Conservation (phyloP, 2,113 vertebrate genomes). For the Tachysurus fulvidraco region DNA sequence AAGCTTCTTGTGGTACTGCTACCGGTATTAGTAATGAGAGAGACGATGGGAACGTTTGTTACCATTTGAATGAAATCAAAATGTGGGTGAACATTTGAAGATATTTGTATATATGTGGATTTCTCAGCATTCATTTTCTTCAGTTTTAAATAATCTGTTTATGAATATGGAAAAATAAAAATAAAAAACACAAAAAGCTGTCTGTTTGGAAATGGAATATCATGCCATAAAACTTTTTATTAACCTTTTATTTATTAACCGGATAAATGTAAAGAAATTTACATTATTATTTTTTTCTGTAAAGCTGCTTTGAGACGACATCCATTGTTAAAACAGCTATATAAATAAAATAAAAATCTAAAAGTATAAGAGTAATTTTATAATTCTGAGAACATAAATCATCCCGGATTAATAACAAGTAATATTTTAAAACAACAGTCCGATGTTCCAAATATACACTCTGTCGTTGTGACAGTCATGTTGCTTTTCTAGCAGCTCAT, state of each 20-base stretch:
- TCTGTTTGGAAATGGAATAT: too few relatives aligned
- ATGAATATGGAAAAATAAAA: neutral
- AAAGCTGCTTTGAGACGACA: too few relatives aligned
- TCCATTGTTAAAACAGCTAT: too few relatives aligned
- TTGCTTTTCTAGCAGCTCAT: neutral
- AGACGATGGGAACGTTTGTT: neutral
- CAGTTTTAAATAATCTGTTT: neutral
- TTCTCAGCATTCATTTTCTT: neutral
- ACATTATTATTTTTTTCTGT: too few relatives aligned
- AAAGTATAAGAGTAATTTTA: too few relatives aligned
- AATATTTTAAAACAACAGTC: neutral
- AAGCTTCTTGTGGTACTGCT: too few relatives aligned
- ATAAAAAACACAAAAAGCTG: neutral
- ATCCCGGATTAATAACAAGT: neutral
- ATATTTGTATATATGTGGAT: neutral
- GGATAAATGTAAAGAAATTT: too few relatives aligned
- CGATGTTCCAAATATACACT: neutral
- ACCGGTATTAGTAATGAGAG: neutral
- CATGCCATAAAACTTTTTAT: too few relatives aligned
- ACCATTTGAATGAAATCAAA: neutral
- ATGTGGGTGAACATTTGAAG: neutral
- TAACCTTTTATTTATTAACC: too few relatives aligned
- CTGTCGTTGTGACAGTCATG: constrained; percentile 27
- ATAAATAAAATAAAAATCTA: too few relatives aligned
- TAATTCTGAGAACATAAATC: neutral